phyloP scores from a whole-genome alignment of 2,113 vertebrate species.

The rabbit (Oryctolagus cuniculus) region DNA sequence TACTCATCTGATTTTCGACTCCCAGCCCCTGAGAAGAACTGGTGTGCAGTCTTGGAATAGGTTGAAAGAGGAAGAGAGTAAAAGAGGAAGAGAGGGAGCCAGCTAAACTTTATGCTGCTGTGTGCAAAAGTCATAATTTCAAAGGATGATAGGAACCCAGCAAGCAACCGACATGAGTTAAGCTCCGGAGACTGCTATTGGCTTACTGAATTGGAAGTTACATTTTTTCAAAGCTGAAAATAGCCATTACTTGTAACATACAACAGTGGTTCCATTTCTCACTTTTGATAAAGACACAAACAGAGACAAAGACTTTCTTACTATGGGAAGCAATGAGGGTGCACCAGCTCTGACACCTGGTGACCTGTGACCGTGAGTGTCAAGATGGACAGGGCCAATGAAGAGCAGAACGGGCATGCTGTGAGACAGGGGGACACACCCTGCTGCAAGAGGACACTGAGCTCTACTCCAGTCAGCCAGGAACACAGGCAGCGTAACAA shows the following conservation, averaged over 20 bases:
- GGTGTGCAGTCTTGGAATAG: background rate
- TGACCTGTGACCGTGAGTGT: background rate
- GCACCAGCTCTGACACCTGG: background rate
- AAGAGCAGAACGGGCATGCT: no score
- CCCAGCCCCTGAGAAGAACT: background rate
- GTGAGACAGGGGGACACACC: no score
- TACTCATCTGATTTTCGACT: background rate
- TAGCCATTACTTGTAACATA: background rate
- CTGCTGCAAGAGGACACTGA: background rate
- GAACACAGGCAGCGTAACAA: background rate
- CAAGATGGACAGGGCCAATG: fast-evolving
- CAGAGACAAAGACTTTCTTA: background rate
- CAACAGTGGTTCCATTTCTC: background rate
- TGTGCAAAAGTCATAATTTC: background rate
- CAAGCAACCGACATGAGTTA: background rate
- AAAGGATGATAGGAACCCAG: background rate
- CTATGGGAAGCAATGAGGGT: background rate
- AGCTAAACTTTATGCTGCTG: background rate
- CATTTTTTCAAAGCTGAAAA: background rate
- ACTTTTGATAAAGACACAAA: background rate
- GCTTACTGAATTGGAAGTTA: background rate
- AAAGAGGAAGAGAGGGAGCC: background rate
- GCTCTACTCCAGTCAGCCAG: no score
- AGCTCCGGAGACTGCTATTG: no score
- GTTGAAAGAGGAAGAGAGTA: background rate